Percentiles rank a stretch among this genome's conserved stretches.
Evolutionary conservation across 2,113 vertebrate genomes (phyloP).

Genomic region (Pan troglodytes): NHGRI_mPanTro3-v2.1_pri NC_072419.2:65583501-65584000

Average conservation of each 20-base stretch:
- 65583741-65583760: neutral
- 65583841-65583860: neutral
- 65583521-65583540: too few relatives aligned
- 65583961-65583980: neutral
- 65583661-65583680: neutral
- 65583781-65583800: conserved; percentile 58
- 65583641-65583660: neutral
- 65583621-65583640: too few relatives aligned
- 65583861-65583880: neutral
- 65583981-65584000: neutral
- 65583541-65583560: too few relatives aligned
- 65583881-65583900: neutral
- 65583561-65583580: too few relatives aligned
- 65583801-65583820: conserved; percentile 50
- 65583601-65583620: too few relatives aligned
- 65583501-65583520: too few relatives aligned
- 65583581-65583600: too few relatives aligned
- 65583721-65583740: neutral
- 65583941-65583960: neutral
- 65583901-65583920: neutral
- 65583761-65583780: conserved; percentile 43
- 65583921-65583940: neutral
- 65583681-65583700: neutral
- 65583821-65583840: conserved; percentile 52
- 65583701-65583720: neutral